Base-by-base conservation (phyloP, 2,113 vertebrate genomes). In the Carlito syrichta region DNA sequence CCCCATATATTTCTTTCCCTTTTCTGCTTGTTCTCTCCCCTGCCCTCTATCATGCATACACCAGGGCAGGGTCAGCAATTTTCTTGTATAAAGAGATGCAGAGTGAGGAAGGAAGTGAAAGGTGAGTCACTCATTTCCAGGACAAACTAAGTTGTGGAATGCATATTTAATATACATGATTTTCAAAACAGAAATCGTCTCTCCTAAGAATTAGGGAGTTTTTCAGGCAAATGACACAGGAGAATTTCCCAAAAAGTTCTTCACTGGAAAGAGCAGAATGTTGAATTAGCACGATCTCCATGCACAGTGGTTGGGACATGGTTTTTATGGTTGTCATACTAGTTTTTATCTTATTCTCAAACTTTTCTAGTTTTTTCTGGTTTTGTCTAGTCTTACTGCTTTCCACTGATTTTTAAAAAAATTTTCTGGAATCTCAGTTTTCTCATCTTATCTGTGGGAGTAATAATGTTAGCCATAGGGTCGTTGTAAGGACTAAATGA, bases 31-130 rank as follows among this genome's bases (percentile, higher is more conserved):
- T 97, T 83, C 52, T 96, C 62, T 95, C 38, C 48, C 84, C 69
- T 97, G 86, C 78, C 78, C 91, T 96, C 95, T 96, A 35, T 66
- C 86, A 30, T 5, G 14, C 86, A 71, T 48, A 73, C 77, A 66
- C 32, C 63, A 66, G 63, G 78, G 81, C 84, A 89, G 94, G 96
- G 86, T 96, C 96, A 94, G 91, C 52, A 48, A 89, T 89, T 97
- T 85, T 43, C 77, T 91, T 94, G 89, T 93, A 91, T 68, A 92
- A 95, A 96, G 76, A 96, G 68, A 91, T 95, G 78, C 89, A 89
- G 62, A 77, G 63, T 56, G 76, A 85, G 35, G 84, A 95, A 84
- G 40, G 52, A 88, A 92, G 91, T 86, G 88, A 91, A 94, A 95
- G 93, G 91, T 86, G 82, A 94, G 68, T 86, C 16, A 48, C 89